A percentile compares a stretch with the other conserved stretches of the same genome.
These are phyloP conservation scores for Mesaphorura yosii DNA, from an alignment of 1,140 invertebrate species.

Conservation along the genomic window DNA sequence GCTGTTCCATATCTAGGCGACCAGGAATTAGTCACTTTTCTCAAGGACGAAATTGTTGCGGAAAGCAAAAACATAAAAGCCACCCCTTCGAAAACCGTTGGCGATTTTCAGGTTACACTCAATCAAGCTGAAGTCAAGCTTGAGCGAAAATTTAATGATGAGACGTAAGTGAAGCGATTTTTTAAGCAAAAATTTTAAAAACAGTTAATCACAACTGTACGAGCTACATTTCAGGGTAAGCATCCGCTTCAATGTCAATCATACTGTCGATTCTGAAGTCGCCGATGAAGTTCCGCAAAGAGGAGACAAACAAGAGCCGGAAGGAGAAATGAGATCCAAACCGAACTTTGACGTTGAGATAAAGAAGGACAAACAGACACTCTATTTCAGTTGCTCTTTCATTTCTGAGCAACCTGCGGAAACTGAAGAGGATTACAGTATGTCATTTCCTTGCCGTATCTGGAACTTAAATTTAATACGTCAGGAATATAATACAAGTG, in stretches of 20 bases:
- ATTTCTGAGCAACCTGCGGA: slow-evolving; percentile 49
- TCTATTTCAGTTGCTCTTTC: slow-evolving; percentile 73
- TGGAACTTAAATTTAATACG: neutral
- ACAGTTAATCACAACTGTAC: neutral
- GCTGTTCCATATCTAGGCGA: too few species aligned
- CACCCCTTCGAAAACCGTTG: slow-evolving; percentile 58
- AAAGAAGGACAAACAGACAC: slow-evolving; percentile 54
- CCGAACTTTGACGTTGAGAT: slow-evolving; percentile 77
- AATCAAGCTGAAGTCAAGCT: slow-evolving; percentile 67
- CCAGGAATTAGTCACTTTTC: slow-evolving; percentile 69
- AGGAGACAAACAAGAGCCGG: slow-evolving; percentile 50
- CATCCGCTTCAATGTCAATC: slow-evolving; percentile 66
- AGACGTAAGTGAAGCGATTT: slow-evolving; percentile 49
- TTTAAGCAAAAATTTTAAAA: slow-evolving; percentile 3
- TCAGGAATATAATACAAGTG: too few species aligned
- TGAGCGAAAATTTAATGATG: slow-evolving; percentile 55
- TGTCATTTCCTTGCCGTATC: slow-evolving; percentile 32
- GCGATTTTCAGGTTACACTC: slow-evolving; percentile 62
- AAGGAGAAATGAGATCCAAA: slow-evolving; percentile 65
- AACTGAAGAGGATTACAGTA: slow-evolving; percentile 57
- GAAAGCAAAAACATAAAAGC: slow-evolving; percentile 72
- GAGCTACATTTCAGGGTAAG: slow-evolving; percentile 47
- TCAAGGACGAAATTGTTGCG: slow-evolving; percentile 75
- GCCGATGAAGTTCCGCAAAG: slow-evolving; percentile 46
- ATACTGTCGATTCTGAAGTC: slow-evolving; percentile 67